Evolutionary conservation across 2,888 invertebrate species (phyloP), one percentile per base, ranked within the genome.

Genomic region (Arrhopalites spinosus): DNA sequence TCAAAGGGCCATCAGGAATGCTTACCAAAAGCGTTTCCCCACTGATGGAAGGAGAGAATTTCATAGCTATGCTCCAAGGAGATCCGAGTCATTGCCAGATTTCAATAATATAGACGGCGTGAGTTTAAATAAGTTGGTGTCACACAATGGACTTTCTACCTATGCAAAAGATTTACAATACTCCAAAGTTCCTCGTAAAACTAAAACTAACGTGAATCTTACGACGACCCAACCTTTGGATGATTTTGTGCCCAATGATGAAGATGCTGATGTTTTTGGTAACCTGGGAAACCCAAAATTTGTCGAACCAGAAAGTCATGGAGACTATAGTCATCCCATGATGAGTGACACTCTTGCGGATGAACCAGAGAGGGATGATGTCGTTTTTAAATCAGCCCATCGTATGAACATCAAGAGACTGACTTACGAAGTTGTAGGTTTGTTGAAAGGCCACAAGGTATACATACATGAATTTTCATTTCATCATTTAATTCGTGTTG

Each of bases 331-430:
- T 30, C 64, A 20, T 7, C n/a, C 2, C 29, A n/a, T n/a, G n/a
- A n/a, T n/a, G n/a, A n/a, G n/a, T n/a, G n/a, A n/a, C n/a, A n/a
- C n/a, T n/a, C 17, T n/a, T 75, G 79, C 17, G n/a, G 85, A 86
- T 81, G 92, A 92, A 85, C 88, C 90, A 79, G 86, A 89, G 85
- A 56, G 45, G 43, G 29, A 66, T 56, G 61, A 64, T 56, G 17
- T n/a, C 1, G 20, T 23, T 17, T 43, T 72, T 61, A 13, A 27
- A 36, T 45, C 61, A 13, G 71, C 43, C 20, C 20, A 30, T 1
- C 59, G 61, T 29, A 72, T 63, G 63, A 59, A 20, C 7, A 61
- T 72, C 11, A 5, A 17, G 45, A 20, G 45, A 72, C 71, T 72
- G 25, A 43, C 23, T 43, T 43, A 43, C 23, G 50, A 73, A 64